Evolutionary conservation across 2,888 invertebrate species (phyloP).

Genomic region (Amblyjoppa proteus): DNA sequence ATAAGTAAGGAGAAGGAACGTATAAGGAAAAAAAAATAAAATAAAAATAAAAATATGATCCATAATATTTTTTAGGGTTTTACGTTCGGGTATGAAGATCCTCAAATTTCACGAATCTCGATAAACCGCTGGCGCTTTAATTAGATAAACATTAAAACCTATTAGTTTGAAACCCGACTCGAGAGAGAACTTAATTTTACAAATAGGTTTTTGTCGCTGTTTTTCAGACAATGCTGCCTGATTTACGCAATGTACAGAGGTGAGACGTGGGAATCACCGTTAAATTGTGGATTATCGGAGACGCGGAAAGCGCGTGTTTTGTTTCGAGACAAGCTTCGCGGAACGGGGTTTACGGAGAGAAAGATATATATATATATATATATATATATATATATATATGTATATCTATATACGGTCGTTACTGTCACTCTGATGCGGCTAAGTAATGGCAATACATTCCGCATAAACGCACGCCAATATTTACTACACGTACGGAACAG

Average conservation of each 20-base stretch:
- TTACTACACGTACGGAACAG: constrained; percentile 54
- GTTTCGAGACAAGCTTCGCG: constrained; percentile 65
- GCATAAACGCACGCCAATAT: constrained; percentile 64
- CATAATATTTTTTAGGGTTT: constrained; percentile 14
- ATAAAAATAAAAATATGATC: not conserved
- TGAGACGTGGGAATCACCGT: constrained; percentile 67
- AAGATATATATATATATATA: constrained; percentile 38
- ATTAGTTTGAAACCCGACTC: not conserved
- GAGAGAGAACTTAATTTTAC: constrained; percentile 47
- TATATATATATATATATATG: constrained; percentile 32
- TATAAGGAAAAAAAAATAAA: not conserved
- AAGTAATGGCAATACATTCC: constrained; percentile 65
- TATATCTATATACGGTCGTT: constrained; percentile 25
- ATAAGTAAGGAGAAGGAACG: not conserved
- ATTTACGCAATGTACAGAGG: constrained; percentile 71
- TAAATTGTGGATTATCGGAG: constrained; percentile 63
- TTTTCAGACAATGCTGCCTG: constrained; percentile 73
- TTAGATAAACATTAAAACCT: constrained; percentile 9
- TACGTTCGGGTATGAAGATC: constrained; percentile 59
- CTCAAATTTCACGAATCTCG: constrained; percentile 69
- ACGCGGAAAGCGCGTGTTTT: constrained; percentile 60
- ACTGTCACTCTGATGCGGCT: constrained; percentile 54
- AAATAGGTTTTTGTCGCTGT: constrained; percentile 70
- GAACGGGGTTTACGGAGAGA: constrained; percentile 53
- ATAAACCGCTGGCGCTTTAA: constrained; percentile 58